These are phyloP conservation scores for Drosophila anomelani DNA, from an alignment of 2,888 invertebrate genomes.

Conservation along the genomic window DNA sequence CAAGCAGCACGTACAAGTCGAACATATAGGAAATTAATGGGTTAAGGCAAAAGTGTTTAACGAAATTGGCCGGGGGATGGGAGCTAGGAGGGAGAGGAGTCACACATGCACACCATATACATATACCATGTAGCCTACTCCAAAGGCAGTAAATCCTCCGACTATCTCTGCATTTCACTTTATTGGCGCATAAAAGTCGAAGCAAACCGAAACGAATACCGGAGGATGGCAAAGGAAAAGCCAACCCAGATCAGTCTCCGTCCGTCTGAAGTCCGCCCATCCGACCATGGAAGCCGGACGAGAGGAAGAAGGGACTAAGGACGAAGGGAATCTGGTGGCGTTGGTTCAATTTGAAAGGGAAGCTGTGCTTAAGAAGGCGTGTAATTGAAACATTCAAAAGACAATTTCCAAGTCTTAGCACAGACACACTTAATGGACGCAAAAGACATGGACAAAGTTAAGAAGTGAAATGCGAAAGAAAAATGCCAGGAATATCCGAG, in stretches of 20 bases:
- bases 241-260: slow-evolving; percentile 41
- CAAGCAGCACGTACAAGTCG: slow-evolving; percentile 63
- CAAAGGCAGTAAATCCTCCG: slow-evolving; percentile 71
- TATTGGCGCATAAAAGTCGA: slow-evolving; percentile 76
- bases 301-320: slow-evolving; percentile 1
- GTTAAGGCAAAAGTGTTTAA: slow-evolving; percentile 83
- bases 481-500: slow-evolving; percentile 54
- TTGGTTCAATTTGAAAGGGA: slow-evolving; percentile 78
- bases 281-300: slow-evolving; percentile 47
- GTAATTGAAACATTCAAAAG: slow-evolving; percentile 85
- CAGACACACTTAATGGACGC: slow-evolving; percentile 83
- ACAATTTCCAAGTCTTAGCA: slow-evolving; percentile 85
- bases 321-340: slow-evolving; percentile 42
- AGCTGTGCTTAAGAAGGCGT: slow-evolving; percentile 85
- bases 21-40: slow-evolving; percentile 82
- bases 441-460: slow-evolving; percentile 76
- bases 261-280: slow-evolving; percentile 38
- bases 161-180: slow-evolving; percentile 76
- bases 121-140: slow-evolving; percentile 49
- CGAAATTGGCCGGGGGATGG: slow-evolving; percentile 61
- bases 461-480: slow-evolving; percentile 77
- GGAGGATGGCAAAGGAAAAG: slow-evolving; percentile 17
- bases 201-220: slow-evolving; percentile 49
- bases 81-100: slow-evolving; percentile 29
- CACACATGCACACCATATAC: slow-evolving; percentile 44